A percentile compares a stretch with the other conserved stretches of the same genome.
phyloP scores from a whole-genome alignment of 2,888 invertebrate genomes.

The Abscondita cerata region DNA sequence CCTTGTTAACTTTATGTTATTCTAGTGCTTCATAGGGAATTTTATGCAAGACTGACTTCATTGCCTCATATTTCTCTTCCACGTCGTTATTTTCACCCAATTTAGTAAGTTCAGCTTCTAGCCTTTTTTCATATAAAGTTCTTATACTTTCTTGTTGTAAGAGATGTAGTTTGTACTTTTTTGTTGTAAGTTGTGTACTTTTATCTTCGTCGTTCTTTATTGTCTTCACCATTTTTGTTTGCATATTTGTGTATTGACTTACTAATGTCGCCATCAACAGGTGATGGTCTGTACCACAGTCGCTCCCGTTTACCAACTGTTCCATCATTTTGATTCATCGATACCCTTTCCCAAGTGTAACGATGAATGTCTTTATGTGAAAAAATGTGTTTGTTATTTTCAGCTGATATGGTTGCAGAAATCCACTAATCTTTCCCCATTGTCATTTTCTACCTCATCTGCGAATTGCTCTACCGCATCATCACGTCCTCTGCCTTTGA shows the following conservation, averaged over 20 bases:
- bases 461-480: background rate
- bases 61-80: background rate
- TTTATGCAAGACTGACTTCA: background rate
- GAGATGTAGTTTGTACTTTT: background rate
- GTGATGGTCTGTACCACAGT: constrained; percentile 5
- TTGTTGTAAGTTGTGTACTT: background rate
- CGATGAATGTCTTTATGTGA: too few relatives aligned
- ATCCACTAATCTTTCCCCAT: constrained; percentile 7
- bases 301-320: background rate
- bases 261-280: background rate
- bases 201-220: background rate
- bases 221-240: background rate
- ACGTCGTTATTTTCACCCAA: background rate
- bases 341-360: constrained; percentile 4
- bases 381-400: constrained; percentile 9
- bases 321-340: too few relatives aligned
- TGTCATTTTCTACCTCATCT: background rate
- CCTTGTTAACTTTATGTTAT: background rate
- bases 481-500: background rate
- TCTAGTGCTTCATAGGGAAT: background rate
- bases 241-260: background rate
- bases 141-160: constrained; percentile 6
- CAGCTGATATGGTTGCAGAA: background rate
- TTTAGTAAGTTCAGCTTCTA: background rate
- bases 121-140: background rate